Percentiles rank a stretch among this genome's conserved stretches.
Evolutionary conservation across 2,113 vertebrate species (phyloP).

Genomic region (Chaetura pelagica): DNA sequence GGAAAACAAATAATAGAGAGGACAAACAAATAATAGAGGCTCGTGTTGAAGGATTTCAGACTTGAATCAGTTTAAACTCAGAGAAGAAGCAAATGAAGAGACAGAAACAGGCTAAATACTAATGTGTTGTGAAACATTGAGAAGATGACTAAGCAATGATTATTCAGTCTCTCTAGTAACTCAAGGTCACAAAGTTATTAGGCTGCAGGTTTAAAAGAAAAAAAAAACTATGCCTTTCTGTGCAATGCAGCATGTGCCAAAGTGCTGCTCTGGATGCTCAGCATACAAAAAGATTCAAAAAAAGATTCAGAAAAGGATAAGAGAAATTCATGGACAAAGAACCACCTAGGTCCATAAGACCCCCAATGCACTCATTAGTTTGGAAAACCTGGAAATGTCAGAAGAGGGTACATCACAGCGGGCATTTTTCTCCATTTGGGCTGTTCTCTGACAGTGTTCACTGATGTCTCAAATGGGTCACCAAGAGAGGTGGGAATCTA

Average conservation of each 20-base stretch:
- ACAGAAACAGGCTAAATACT: background rate
- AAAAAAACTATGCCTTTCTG: background rate
- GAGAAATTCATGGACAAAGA: background rate
- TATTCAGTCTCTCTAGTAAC: background rate
- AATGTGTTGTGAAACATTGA: background rate
- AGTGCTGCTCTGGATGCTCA: background rate
- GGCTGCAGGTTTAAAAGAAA: background rate
- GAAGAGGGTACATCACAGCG: background rate
- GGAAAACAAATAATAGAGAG: background rate
- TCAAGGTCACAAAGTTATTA: background rate
- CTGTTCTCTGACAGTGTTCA: background rate
- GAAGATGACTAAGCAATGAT: background rate
- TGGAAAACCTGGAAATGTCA: background rate
- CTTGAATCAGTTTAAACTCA: background rate
- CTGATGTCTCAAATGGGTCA: background rate
- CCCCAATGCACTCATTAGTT: rapidly evolving
- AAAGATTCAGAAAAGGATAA: background rate
- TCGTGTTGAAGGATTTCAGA: background rate
- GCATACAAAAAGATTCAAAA: background rate
- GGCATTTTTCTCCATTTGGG: background rate
- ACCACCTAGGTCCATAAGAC: background rate
- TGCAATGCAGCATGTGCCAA: background rate
- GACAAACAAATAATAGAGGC: background rate
- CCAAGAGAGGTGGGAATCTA: background rate
- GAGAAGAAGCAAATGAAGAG: background rate